A percentile compares a stretch with the other conserved stretches of the same genome.
Evolutionary conservation across 2,113 vertebrate species (phyloP).

Genomic region (Tiliqua scincoides): DNA sequence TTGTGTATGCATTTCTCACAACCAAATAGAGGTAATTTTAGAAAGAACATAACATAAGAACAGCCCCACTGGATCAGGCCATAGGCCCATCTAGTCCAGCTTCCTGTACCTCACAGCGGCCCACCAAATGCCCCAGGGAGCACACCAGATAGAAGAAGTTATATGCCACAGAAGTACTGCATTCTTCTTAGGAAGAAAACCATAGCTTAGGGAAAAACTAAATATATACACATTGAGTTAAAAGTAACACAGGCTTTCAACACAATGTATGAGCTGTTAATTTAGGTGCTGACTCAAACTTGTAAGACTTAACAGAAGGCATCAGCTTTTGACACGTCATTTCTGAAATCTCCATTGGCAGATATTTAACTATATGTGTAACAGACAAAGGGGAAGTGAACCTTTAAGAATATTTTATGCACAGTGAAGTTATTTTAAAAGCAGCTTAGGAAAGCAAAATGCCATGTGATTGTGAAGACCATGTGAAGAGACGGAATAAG

Average conservation of each 20-base stretch:
- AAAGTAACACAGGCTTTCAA: neutral
- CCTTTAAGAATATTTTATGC: neutral
- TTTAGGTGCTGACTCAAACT: conserved; percentile 27
- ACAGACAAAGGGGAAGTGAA: rapidly evolving
- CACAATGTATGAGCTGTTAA: conserved; percentile 20
- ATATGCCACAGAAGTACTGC: neutral
- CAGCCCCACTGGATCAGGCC: too few species aligned
- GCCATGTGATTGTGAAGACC: rapidly evolving
- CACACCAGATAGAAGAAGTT: too few species aligned
- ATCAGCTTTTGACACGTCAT: conserved; percentile 34
- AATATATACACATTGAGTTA: neutral
- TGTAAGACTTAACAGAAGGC: conserved; percentile 33
- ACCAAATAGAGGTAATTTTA: neutral
- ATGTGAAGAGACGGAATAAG: rapidly evolving
- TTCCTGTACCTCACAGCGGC: too few species aligned
- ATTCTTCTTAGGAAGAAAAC: neutral
- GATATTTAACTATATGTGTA: neutral
- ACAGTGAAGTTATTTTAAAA: neutral
- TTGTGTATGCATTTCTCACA: rapidly evolving
- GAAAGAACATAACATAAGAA: too few species aligned
- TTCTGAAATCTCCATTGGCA: conserved; percentile 17
- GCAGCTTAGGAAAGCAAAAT: neutral
- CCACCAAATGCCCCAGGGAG: too few species aligned
- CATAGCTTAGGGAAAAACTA: neutral
- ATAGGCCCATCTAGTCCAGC: too few species aligned